Base-by-base conservation (phyloP, 2,888 invertebrate genomes). In the Oscheius myriophilus region DNA sequence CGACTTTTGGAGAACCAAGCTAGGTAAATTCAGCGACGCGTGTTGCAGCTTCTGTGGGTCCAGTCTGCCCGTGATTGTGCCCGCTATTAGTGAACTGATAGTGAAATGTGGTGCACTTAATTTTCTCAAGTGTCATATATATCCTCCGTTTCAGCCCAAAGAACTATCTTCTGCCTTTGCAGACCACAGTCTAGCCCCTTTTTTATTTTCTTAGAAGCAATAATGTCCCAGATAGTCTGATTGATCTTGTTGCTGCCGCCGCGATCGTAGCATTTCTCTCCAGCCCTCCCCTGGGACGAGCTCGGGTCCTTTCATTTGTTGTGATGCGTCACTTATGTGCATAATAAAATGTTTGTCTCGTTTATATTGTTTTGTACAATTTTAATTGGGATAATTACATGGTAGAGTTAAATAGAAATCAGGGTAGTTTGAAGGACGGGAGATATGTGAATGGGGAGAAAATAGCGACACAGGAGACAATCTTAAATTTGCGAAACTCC, bases 1-100 rank as follows among this genome's bases (percentile, higher is more conserved):
- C 71, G 71, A 42, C 71, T 71, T 0, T 54, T 71, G 53, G 71
- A 71, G 39, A 61, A 54, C 21, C 61, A 65, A 1, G 51, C 67
- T 54, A 71, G 71, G 71, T 71, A 71, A 59, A 43, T 42, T 33
- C 33, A 33, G 9, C 41, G 21, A 18, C 41, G 52, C 16, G n/a
- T 46, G 12, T 26, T 9, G 23, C 9, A 39, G 63, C 54, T 63
- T 63, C 52, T 52, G 58, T 42, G 33, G n/a, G 26, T 49, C 21
- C 49, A 18, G 49, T 49, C 49, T 49, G 18, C 49, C 33, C 33
- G 33, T 33, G 49, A 18, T 49, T 21, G 49, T 49, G n/a, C 21
- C 21, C 18, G n/a, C 49, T 49, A 9, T 49, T 49, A 49, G 49
- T 21, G 21, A 49, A 49, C 49, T 18, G 18, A 21, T 49, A 49